These are phyloP conservation scores for Leptinotarsa tumamoca DNA, from an alignment of 2,888 invertebrate genomes.

Conservation along the genomic window DNA sequence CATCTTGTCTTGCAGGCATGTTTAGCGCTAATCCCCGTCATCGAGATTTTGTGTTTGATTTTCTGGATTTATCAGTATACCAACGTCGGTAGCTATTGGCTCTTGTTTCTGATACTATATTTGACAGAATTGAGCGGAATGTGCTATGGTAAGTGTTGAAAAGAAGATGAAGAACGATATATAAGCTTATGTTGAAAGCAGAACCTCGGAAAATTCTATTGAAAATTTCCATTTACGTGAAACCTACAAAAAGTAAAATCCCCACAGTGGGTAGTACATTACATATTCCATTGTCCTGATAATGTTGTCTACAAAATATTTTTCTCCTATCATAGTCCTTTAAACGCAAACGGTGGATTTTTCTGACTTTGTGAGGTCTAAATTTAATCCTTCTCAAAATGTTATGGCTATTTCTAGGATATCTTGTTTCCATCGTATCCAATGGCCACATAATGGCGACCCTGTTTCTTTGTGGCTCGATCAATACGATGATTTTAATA, in stretches of 20 bases:
- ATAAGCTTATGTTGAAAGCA: too few relatives aligned
- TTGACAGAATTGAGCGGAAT: slow-evolving; percentile 86
- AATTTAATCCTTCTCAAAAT: too few relatives aligned
- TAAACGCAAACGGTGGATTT: too few relatives aligned
- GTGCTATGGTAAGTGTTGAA: slow-evolving; percentile 76
- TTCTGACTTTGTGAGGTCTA: too few relatives aligned
- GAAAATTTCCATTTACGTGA: too few relatives aligned
- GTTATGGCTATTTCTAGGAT: slow-evolving; percentile 68
- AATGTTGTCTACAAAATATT: too few relatives aligned
- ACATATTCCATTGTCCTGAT: too few relatives aligned
- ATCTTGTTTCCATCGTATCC: slow-evolving; percentile 84
- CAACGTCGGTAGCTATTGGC: slow-evolving; percentile 72
- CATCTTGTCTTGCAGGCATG: slow-evolving; percentile 82
- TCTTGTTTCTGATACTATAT: slow-evolving; percentile 75
- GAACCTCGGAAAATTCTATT: too few relatives aligned
- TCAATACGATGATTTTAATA: slow-evolving; percentile 82
- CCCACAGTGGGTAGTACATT: too few relatives aligned
- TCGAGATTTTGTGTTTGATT: slow-evolving; percentile 72
- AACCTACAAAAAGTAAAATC: too few relatives aligned
- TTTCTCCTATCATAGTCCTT: too few relatives aligned
- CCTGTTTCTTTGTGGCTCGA: slow-evolving; percentile 88
- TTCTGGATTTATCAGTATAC: slow-evolving; percentile 74
- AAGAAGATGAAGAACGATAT: background rate
- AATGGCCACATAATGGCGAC: slow-evolving; percentile 84
- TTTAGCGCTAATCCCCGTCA: slow-evolving; percentile 76